Evolutionary conservation across 2,888 invertebrate genomes (phyloP), one percentile per base, ranked within the genome.

Genomic region (Falcaria lacertinaria): DNA sequence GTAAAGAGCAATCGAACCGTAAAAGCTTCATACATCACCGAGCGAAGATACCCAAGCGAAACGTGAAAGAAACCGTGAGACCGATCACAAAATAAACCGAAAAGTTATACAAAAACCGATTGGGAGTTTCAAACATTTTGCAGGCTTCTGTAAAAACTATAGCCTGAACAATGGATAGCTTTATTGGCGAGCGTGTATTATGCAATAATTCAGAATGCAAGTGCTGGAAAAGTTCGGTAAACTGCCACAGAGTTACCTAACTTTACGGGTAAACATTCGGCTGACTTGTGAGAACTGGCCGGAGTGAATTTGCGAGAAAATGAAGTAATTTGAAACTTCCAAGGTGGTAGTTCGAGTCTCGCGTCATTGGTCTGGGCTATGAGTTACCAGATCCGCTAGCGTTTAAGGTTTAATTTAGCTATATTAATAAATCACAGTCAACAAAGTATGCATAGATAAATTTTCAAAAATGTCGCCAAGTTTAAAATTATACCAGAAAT

Each of bases 181-280:
- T 81, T 79, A 81, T 72, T 64, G 64, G 69, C 55, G 63, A 57
- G 63, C 62, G 22, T 75, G 74, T 79, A 80, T 77, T 74, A 77
- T 74, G 74, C 74, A 72, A 77, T 81, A 80, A 80, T 73, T 82
- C 79, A 80, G 65, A 77, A 77, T 80, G 81, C 79, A 78, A 83
- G 80, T 80, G 77, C 72, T 71, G 60, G 62, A 57, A 68, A 76
- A 78, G 67, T 78, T 74, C 35, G 36, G 50, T 57, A 55, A 70
- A 64, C 60, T 65, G 51, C 58, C 54, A 64, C 60, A 56, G 55
- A 67, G 67, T 67, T 67, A 57, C 46, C 52, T 42, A 54, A 68
- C 60, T 66, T 66, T 35, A 50, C 58, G 66, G 65, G 69, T 74
- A 58, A 54, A 51, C 65, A 66, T 69, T 66, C 56, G 51, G 64